Percentiles rank a stretch among this genome's conserved stretches.
phyloP scores from a whole-genome alignment of 2,113 vertebrate species.

The Colius striatus region DNA sequence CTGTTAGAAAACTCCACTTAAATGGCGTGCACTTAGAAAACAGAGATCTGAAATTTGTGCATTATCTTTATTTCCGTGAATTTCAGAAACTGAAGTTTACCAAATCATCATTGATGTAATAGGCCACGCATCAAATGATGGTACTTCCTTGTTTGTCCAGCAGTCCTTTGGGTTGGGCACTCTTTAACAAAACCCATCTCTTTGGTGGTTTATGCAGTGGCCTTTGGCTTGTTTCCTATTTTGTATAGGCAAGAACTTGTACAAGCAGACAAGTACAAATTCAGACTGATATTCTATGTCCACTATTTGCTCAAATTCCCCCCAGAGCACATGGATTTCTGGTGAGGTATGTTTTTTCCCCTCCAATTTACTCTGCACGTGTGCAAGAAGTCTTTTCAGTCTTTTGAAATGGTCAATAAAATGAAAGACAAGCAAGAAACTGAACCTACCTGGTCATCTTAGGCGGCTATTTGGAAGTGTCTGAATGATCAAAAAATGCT shows the following conservation, averaged over 20 bases:
- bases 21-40: rapidly evolving
- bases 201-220: neutral
- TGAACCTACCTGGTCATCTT: neutral
- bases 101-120: neutral
- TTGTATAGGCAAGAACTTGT: neutral
- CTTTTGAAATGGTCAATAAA: neutral
- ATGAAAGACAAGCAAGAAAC: neutral
- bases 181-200: neutral
- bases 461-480: neutral
- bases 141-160: neutral
- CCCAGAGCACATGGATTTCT: rapidly evolving
- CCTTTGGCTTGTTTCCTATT: neutral
- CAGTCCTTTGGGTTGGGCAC: neutral
- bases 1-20: neutral
- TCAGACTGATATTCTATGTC: neutral
- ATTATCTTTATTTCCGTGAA: neutral
- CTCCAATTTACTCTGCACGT: neutral
- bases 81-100: neutral
- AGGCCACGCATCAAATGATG: neutral
- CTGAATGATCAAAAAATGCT: neutral
- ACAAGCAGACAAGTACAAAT: neutral
- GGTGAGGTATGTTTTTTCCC: neutral
- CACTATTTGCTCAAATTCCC: neutral
- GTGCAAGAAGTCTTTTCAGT: neutral
- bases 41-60: neutral